Percentiles rank a stretch among this genome's conserved stretches.
Evolutionary conservation across 2,113 vertebrate species (phyloP).

Genomic region (Malaclemys terrapin): DNA sequence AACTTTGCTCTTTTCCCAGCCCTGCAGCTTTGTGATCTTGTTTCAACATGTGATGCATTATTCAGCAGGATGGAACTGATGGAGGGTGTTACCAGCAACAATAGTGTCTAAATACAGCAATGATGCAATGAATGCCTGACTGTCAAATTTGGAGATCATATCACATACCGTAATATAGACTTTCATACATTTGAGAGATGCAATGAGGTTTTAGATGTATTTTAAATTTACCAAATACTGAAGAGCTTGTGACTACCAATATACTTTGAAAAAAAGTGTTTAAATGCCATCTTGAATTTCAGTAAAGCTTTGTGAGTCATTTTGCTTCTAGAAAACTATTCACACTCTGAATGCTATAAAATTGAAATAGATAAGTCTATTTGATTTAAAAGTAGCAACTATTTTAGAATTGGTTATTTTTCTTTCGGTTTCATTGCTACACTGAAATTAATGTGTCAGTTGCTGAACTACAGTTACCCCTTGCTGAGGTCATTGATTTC

Average conservation of each 20-base stretch:
- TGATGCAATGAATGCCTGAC: background rate
- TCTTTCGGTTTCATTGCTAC: background rate
- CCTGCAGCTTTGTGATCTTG: background rate
- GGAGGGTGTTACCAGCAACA: background rate
- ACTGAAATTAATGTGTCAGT: background rate
- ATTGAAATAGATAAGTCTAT: background rate
- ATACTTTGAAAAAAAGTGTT: background rate
- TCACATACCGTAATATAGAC: background rate
- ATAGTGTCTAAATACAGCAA: background rate
- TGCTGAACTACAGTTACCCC: background rate
- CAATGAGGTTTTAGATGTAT: background rate
- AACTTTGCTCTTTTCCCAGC: background rate
- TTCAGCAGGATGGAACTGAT: background rate
- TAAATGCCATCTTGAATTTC: background rate
- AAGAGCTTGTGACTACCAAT: background rate
- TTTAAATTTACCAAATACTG: background rate
- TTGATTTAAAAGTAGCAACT: background rate
- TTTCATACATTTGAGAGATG: background rate
- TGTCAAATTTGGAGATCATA: background rate
- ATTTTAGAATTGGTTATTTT: background rate
- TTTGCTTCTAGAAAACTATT: background rate
- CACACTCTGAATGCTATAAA: background rate
- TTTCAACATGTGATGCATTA: background rate
- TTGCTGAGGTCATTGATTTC: constrained; percentile 5
- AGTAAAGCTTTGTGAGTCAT: background rate